Conservation (phyloP, 2,888 invertebrate species). For the Nebria salina region DNA sequence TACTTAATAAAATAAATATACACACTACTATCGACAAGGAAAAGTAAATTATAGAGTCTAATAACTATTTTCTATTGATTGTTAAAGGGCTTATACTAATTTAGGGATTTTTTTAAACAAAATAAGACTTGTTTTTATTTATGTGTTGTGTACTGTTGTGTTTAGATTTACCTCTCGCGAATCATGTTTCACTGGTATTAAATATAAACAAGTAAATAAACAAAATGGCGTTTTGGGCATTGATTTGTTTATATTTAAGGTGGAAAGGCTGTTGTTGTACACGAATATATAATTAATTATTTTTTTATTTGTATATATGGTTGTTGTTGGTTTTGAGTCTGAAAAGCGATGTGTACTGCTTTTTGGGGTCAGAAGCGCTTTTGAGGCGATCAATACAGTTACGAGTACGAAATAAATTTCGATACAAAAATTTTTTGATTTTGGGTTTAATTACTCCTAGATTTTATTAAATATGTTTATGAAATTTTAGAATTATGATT, state of each 20-base stretch:
- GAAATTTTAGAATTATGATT: no score
- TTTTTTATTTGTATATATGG: background rate
- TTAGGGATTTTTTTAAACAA: background rate
- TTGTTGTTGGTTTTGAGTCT: no score
- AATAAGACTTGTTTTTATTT: background rate
- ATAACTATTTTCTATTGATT: no score
- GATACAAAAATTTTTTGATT: no score
- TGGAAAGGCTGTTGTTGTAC: background rate
- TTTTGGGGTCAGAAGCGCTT: no score
- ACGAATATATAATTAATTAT: background rate
- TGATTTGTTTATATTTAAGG: background rate
- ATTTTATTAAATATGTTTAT: no score
- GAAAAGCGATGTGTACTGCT: no score
- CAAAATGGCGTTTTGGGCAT: background rate
- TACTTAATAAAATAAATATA: background rate
- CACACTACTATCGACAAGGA: no score
- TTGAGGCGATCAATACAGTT: no score
- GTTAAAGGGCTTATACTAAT: background rate
- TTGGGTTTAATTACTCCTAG: no score
- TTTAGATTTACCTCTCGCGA: background rate
- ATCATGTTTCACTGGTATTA: background rate
- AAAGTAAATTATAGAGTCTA: no score
- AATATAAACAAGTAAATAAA: slow-evolving; percentile 1
- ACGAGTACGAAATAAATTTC: no score
- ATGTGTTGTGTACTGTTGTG: background rate